Percentiles rank a stretch among this genome's conserved stretches.
Conservation (phyloP, 2,113 vertebrate species). For the Pseudopipra pipra region DNA sequence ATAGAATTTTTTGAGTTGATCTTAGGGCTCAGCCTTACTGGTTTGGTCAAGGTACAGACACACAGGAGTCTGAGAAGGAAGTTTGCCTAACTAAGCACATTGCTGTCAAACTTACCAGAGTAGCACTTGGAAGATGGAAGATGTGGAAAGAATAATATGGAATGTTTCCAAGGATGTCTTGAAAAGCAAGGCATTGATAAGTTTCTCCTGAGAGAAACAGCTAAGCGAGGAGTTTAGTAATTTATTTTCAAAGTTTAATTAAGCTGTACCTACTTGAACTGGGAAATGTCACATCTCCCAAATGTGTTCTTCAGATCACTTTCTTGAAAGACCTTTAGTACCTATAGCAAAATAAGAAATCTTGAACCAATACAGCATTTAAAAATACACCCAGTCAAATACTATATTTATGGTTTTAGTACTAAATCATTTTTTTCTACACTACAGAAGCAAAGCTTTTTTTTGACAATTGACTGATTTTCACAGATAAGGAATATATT, state of each 20-base stretch:
- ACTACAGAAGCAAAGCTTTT: neutral
- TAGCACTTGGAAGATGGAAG: neutral
- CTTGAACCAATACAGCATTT: neutral
- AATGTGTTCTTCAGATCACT: constrained; percentile 70
- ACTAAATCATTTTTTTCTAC: neutral
- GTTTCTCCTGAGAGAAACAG: neutral
- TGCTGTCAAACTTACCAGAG: neutral
- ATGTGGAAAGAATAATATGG: neutral
- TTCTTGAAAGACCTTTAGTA: constrained; percentile 71
- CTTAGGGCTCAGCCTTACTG: neutral
- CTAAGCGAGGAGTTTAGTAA: neutral
- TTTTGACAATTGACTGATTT: neutral
- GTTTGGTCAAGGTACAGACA: neutral
- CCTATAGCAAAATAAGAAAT: constrained; percentile 44
- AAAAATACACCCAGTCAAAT: neutral
- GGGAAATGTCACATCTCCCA: constrained; percentile 60
- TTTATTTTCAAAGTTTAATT: neutral
- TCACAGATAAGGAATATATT: neutral
- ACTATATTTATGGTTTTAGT: neutral
- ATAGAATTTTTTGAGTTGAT: neutral
- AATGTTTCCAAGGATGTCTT: neutral
- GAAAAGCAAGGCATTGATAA: neutral
- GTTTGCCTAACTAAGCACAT: neutral
- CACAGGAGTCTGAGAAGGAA: neutral
- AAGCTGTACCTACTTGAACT: constrained; percentile 70